These are phyloP conservation scores for Melieria omissa DNA, from an alignment of 2,888 invertebrate species.

Conservation along the genomic window DNA sequence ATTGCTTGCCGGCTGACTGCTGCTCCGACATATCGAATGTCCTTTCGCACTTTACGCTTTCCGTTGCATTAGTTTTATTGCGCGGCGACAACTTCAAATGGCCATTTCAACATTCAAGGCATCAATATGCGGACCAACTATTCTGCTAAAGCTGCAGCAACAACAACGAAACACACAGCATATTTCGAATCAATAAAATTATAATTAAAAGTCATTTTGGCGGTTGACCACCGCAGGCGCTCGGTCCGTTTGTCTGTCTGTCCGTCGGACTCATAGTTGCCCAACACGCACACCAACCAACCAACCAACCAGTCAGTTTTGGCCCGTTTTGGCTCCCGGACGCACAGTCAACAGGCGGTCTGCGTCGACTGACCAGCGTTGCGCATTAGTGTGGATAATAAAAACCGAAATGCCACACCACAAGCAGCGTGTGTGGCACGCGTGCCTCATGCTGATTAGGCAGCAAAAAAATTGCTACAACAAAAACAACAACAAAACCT, in stretches of 20 bases:
- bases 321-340: not conserved
- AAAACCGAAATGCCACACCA: not conserved
- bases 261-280: not conserved
- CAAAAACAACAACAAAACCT: too few relatives aligned
- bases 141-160: too few relatives aligned
- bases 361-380: not conserved
- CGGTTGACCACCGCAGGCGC: conserved; percentile 18
- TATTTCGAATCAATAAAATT: conserved; percentile 24
- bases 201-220: conserved; percentile 30
- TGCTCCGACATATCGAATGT: too few relatives aligned
- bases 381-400: conserved; percentile 10
- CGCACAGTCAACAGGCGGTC: not conserved
- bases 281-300: not conserved
- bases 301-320: not conserved
- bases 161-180: too few relatives aligned
- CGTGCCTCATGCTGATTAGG: conserved; percentile 20
- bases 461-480: not conserved
- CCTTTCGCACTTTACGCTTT: too few relatives aligned
- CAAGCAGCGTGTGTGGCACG: conserved; percentile 7
- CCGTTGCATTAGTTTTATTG: too few relatives aligned
- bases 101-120: too few relatives aligned
- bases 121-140: too few relatives aligned
- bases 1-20: too few relatives aligned
- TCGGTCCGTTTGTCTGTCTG: not conserved
- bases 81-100: too few relatives aligned